Conservation (phyloP, 2,888 invertebrate genomes). For the Galeopsomyia nigrocyanea region DNA sequence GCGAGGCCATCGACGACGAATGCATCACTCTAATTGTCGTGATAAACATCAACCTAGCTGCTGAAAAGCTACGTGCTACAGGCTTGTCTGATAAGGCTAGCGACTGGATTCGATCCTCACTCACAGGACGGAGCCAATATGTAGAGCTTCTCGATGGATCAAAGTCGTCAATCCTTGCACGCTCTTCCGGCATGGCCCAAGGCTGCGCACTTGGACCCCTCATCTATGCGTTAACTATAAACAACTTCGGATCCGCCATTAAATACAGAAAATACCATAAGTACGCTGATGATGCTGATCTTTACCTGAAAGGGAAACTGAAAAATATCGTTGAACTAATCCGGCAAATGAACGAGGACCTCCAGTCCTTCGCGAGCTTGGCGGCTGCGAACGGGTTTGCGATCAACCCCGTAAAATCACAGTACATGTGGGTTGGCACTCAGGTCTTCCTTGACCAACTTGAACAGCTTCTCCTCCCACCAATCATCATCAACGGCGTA, state of each 20-base stretch:
- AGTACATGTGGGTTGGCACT: background rate
- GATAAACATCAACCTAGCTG: background rate
- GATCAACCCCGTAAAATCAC: background rate
- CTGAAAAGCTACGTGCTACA: background rate
- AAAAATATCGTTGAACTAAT: background rate
- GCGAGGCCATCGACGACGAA: background rate
- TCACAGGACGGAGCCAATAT: background rate
- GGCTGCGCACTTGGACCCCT: background rate
- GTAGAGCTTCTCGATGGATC: background rate
- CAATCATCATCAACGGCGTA: too few relatives aligned
- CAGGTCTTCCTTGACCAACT: too few relatives aligned
- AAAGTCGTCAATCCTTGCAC: background rate
- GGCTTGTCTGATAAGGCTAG: background rate
- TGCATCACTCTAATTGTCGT: background rate
- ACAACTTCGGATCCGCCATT: background rate
- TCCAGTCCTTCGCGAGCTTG: background rate
- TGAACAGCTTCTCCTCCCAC: too few relatives aligned
- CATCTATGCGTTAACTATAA: background rate
- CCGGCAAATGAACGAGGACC: background rate
- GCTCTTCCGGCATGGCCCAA: background rate
- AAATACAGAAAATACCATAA: background rate
- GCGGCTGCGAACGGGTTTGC: background rate
- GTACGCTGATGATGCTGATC: background rate
- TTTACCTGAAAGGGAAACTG: background rate
- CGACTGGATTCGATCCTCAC: background rate